Evolutionary conservation across 2,113 vertebrate genomes (phyloP).

Genomic region (Octodon degus): DNA sequence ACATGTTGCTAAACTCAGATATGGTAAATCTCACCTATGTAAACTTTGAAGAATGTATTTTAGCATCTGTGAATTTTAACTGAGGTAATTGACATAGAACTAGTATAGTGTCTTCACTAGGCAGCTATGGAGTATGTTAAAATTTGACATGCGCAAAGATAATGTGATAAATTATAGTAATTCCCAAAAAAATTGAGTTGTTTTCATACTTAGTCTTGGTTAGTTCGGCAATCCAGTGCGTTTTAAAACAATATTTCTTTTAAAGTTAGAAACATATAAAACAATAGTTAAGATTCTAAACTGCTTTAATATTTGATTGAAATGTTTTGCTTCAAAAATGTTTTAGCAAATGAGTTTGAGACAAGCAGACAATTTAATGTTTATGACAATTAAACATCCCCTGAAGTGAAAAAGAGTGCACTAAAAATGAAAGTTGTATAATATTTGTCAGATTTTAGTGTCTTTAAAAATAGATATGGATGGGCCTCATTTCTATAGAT

Average conservation of each 20-base stretch:
- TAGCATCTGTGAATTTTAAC: conserved; percentile 51
- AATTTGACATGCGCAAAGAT: conserved; percentile 37
- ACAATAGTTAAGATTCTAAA: neutral
- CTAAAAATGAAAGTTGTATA: conserved; percentile 16
- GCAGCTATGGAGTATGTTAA: neutral
- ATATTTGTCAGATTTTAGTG: conserved; percentile 9
- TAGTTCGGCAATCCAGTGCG: neutral
- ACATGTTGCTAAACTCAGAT: conserved; percentile 26
- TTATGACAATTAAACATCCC: neutral
- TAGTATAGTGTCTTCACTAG: conserved; percentile 19
- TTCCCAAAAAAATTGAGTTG: conserved; percentile 8
- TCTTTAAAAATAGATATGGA: neutral
- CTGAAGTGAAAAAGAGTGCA: neutral
- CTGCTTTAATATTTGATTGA: conserved; percentile 6
- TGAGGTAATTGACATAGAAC: conserved; percentile 31
- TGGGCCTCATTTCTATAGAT: neutral
- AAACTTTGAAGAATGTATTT: conserved; percentile 33
- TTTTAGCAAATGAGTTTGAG: conserved; percentile 43
- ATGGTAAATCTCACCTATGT: conserved; percentile 18
- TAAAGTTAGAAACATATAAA: neutral
- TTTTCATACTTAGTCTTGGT: conserved; percentile 48
- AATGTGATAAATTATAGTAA: conserved; percentile 25
- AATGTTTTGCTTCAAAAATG: conserved; percentile 20
- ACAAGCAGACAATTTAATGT: conserved; percentile 38
- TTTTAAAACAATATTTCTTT: conserved; percentile 8